These are phyloP conservation scores for Odontamblyopus lacepedii DNA, from an alignment of 2,797 vertebrate species.

Conservation along the genomic window DNA sequence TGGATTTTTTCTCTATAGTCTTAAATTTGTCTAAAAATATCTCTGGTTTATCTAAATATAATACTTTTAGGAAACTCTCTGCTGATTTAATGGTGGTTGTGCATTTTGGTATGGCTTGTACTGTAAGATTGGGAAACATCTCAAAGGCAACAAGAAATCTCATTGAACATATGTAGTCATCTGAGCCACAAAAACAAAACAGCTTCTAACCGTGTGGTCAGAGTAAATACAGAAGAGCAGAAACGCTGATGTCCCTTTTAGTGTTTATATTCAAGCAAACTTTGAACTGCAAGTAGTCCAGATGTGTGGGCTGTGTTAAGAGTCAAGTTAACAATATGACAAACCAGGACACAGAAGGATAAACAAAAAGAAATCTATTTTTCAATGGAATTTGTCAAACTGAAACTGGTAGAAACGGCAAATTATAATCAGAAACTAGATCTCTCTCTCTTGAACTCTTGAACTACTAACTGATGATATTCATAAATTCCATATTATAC, in stretches of 20 bases:
- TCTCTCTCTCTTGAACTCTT: too few relatives aligned
- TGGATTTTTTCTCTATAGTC: neutral
- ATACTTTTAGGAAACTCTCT: conserved; percentile 2
- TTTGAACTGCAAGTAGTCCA: neutral
- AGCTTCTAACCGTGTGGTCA: neutral
- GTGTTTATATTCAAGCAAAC: neutral
- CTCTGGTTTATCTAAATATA: conserved; percentile 6
- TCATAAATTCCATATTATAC: neutral
- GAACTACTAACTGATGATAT: neutral
- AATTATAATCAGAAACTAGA: too few relatives aligned
- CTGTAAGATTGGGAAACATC: neutral
- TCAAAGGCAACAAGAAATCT: conserved; percentile 3
- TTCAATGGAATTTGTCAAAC: neutral
- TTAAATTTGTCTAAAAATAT: conserved; percentile 4
- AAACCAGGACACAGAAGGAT: neutral
- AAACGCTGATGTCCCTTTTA: neutral
- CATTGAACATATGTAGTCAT: neutral
- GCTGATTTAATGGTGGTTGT: neutral
- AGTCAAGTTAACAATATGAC: neutral
- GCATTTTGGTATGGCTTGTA: conserved; percentile 6
- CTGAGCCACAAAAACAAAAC: neutral
- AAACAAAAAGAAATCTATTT: neutral
- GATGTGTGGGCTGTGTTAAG: neutral
- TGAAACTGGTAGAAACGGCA: neutral
- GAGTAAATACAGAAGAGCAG: neutral